Base-by-base conservation (phyloP, 2,888 invertebrate species). In the Drosophila macrospina region DNA sequence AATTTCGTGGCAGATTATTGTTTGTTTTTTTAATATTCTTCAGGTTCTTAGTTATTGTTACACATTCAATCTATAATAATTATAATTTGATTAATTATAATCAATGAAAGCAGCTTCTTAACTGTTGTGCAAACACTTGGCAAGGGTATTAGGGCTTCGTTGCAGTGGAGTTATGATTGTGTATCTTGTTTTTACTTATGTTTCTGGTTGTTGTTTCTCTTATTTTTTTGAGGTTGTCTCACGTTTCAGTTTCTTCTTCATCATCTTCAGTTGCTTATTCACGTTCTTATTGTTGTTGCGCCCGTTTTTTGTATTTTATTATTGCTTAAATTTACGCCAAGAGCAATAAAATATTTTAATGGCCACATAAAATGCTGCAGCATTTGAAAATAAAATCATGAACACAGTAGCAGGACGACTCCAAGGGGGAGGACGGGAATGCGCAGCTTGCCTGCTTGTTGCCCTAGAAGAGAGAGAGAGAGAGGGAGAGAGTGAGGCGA, bases 301-400 rank as follows among this genome's bases (percentile, higher is more conserved):
- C 16, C 54, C 57, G 42, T 56, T 6, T 28, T 59, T 61, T 59
- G 78, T 78, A 72, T 86, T 80, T 86, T 86, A 86, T 84, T 84
- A 83, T 83, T 74, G 86, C 86, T 86, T 79, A 86, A 86, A 86
- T 84, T 84, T 86, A 83, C 83, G 86, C 83, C 79, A 86, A 74
- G 72, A 81, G 84, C 83, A 86, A 84, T 84, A 84, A 84, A 84
- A 84, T 84, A 84, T 86, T 84, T 84, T 84, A 84, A 84, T 86
- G 86, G 86, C 84, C 79, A 74, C 86, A 84, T 84, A 86, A 84
- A 84, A 84, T 72, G 86, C 81, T 86, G 83, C 83, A 81, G 83
- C 83, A 86, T 86, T 84, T 83, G 86, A 81, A 86, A 86, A 84
- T 83, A 83, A 82, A 86, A 84, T 81, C 86, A 69, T 69, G 69